Conservation (phyloP, 2,797 vertebrate species). For the Myoxocephalus aenaeus region DNA sequence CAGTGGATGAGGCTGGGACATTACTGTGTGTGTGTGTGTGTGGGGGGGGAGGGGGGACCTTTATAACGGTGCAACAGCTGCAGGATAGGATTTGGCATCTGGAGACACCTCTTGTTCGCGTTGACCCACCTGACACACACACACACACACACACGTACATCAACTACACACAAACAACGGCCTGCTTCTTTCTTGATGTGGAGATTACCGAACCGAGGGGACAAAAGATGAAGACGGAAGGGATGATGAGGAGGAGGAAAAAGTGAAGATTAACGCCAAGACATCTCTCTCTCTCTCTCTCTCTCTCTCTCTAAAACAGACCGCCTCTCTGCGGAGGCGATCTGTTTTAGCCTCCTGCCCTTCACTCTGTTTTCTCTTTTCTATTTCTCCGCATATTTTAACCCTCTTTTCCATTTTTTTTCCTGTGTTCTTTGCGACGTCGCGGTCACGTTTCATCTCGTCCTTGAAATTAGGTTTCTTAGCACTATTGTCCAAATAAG, state of each 20-base stretch:
- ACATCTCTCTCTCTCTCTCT: background rate
- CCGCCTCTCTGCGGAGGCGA: too few relatives aligned
- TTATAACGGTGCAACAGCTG: conserved; percentile 33
- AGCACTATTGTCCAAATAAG: background rate
- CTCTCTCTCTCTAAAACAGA: too few relatives aligned
- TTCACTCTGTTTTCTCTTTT: background rate
- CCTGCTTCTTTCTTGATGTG: background rate
- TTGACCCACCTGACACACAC: background rate
- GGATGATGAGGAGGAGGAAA: background rate
- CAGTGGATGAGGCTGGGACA: background rate
- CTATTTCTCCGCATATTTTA: conserved; percentile 4
- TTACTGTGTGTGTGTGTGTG: background rate
- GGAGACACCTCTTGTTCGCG: conserved; percentile 33
- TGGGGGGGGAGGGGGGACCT: background rate
- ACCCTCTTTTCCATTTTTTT: background rate
- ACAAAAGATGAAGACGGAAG: conserved; percentile 1
- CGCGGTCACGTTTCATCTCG: background rate
- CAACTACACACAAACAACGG: background rate
- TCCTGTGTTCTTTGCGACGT: conserved; percentile 21
- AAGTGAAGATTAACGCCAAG: conserved; percentile 32
- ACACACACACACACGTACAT: background rate
- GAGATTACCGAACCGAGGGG: conserved; percentile 40
- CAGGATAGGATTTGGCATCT: conserved; percentile 62
- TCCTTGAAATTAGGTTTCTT: background rate
- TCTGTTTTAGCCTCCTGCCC: conserved; percentile 39